Evolutionary conservation across 2,113 vertebrate species (phyloP).

Genomic region (Poecile atricapillus): DNA sequence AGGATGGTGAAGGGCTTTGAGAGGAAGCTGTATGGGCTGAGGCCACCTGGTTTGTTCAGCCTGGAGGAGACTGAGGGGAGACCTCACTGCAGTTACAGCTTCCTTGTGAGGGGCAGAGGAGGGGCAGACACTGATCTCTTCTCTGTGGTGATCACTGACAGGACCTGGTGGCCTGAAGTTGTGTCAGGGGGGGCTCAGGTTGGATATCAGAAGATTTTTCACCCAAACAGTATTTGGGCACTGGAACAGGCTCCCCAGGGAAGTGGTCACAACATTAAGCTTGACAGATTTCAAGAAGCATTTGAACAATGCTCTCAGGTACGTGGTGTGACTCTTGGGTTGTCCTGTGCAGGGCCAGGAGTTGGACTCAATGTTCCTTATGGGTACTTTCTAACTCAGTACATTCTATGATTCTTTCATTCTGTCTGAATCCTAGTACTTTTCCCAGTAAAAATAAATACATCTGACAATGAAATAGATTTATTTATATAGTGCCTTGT

Average conservation of each 20-base stretch:
- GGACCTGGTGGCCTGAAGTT: rapidly evolving
- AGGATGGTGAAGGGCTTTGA: neutral
- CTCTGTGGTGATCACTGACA: rapidly evolving
- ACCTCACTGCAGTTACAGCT: neutral
- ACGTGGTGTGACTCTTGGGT: neutral
- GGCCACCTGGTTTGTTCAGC: neutral
- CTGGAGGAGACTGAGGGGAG: neutral
- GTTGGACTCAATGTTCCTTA: rapidly evolving
- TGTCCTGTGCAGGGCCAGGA: neutral
- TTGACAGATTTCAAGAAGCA: neutral
- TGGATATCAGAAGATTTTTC: neutral
- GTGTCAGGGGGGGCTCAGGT: neutral
- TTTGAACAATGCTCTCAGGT: neutral
- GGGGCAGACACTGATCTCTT: neutral
- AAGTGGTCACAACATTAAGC: neutral
- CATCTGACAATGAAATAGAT: neutral
- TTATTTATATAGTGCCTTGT: neutral
- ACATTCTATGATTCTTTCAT: neutral
- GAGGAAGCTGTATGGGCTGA: rapidly evolving
- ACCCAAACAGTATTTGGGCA: rapidly evolving
- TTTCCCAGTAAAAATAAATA: neutral
- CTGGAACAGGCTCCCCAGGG: neutral
- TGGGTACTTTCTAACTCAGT: neutral
- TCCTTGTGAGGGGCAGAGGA: rapidly evolving
- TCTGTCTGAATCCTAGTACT: neutral